Evolutionary conservation across 2,113 vertebrate genomes (phyloP), one percentile per base, ranked within the genome.

Genomic region (Hiodon tergisus): DNA sequence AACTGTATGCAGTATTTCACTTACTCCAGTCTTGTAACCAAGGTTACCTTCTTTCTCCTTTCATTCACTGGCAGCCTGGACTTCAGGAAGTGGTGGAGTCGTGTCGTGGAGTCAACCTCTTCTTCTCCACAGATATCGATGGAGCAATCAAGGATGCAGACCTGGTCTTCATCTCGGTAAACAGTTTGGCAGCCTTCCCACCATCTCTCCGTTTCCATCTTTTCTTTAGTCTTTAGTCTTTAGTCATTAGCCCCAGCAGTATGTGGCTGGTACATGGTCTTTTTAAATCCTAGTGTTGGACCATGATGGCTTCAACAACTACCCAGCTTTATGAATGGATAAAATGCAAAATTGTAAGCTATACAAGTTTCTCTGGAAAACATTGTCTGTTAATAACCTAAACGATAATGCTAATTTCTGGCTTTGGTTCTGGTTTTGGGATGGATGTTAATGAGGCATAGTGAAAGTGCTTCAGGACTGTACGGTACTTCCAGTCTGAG

Each of bases 141-240:
- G 88, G 93, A 66, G 97, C 96, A 83, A 98, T 99, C 84, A 92
- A 87, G 84, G 94, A 96, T n/a, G 96, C 97, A 3, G 97, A 99
- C 85, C 92, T 99, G 5, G 94, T 99, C 63, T 99, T 99, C 84
- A 98, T 99, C 86, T 99, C 97, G 80, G 97, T 99, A 89, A 97
- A 95, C 93, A 13, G 61, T 13, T 52, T 7, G 16, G 6, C 69
- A 6, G 52, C 52, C 6, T 67, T 4, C 14, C 72, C 4, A 2
- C 51, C 9, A 52, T 17, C 8, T 4, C 52, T 59, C 58, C 3
- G 3, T 50, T 11, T 58, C 6, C 10, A 7, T 72, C 59, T 72
- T 6, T 53, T 51, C n/a, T 11, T 7, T 59, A 3, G 9, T 9
- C 14, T 9, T 3, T 11, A 17, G 50, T 55, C 54, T 14, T 69